Percentiles rank a stretch among this genome's conserved stretches.
These are phyloP conservation scores for Arizona elegans DNA, from an alignment of 2,113 vertebrate species.

Conservation along the genomic window DNA sequence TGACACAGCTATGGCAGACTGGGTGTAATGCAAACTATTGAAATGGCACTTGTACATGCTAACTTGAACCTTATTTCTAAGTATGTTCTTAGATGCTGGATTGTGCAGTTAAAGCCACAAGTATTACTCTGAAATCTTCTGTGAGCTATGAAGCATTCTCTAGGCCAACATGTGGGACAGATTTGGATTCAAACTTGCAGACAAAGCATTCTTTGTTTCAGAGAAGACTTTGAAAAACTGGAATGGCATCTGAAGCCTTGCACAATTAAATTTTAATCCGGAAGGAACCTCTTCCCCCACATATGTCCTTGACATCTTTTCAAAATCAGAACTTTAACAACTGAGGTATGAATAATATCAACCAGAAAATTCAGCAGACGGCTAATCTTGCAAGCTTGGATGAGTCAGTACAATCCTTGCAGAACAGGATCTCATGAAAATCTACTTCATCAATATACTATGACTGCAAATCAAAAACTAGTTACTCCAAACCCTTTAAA, in stretches of 20 bases:
- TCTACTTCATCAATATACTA: too few species aligned
- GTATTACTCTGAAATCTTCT: too few species aligned
- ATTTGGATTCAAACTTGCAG: not conserved
- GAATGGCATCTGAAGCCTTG: not conserved
- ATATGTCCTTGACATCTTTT: not conserved
- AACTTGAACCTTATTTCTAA: not conserved
- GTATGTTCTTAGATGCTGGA: not conserved
- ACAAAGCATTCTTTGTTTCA: not conserved
- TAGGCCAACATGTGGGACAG: not conserved
- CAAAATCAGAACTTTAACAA: not conserved
- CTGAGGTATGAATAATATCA: not conserved
- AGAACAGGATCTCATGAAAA: not conserved
- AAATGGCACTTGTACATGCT: accelerated
- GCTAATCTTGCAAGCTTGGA: not conserved
- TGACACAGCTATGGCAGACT: not conserved
- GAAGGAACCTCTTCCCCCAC: not conserved
- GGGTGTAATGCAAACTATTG: not conserved
- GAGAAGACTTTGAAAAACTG: too few species aligned
- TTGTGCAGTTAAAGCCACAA: not conserved
- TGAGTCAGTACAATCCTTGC: not conserved
- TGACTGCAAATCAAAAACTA: not conserved
- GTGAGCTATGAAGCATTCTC: not conserved
- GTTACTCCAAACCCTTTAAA: not conserved
- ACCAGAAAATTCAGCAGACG: not conserved
- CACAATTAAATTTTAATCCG: not conserved